These are phyloP conservation scores for Brachionus rubens DNA, from an alignment of 1,140 invertebrate species.

Conservation along the genomic window DNA sequence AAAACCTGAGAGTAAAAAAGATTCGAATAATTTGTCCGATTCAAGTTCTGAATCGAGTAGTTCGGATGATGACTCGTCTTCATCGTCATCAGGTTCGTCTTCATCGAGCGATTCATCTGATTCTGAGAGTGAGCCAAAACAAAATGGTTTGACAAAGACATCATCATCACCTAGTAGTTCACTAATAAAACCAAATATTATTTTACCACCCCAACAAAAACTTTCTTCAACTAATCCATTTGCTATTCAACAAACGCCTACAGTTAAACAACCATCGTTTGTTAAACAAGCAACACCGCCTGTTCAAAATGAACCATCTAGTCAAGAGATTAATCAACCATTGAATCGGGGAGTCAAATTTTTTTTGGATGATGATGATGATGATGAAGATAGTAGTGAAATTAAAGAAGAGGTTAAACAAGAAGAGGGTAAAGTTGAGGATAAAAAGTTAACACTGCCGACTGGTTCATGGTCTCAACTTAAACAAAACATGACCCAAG, in stretches of 20 bases:
- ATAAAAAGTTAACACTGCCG: not conserved
- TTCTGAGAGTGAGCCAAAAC: not conserved
- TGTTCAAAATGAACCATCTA: not conserved
- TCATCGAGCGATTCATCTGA: not conserved
- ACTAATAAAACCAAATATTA: slow-evolving; percentile 12
- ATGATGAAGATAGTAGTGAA: not conserved
- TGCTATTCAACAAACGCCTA: not conserved
- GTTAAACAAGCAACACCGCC: not conserved
- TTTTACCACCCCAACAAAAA: slow-evolving; percentile 10
- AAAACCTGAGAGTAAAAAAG: not conserved
- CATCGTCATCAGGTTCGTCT: slow-evolving; percentile 8
- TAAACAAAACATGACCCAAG: not conserved
- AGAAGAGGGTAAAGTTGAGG: not conserved
- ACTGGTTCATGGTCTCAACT: slow-evolving; percentile 33
- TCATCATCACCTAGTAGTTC: not conserved
- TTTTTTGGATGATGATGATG: slow-evolving; percentile 36
- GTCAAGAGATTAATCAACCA: not conserved
- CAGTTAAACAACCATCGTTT: not conserved
- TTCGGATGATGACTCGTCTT: slow-evolving; percentile 36
- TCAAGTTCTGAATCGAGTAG: slow-evolving; percentile 45
- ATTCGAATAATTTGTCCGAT: slow-evolving; percentile 29
- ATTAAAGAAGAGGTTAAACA: not conserved
- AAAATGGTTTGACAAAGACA: not conserved
- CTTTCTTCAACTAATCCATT: slow-evolving; percentile 1
- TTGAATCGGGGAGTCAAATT: not conserved